phyloP scores from a whole-genome alignment of 64 coral and sea anemone genomes.

The Stichodactyla helianthus region DNA sequence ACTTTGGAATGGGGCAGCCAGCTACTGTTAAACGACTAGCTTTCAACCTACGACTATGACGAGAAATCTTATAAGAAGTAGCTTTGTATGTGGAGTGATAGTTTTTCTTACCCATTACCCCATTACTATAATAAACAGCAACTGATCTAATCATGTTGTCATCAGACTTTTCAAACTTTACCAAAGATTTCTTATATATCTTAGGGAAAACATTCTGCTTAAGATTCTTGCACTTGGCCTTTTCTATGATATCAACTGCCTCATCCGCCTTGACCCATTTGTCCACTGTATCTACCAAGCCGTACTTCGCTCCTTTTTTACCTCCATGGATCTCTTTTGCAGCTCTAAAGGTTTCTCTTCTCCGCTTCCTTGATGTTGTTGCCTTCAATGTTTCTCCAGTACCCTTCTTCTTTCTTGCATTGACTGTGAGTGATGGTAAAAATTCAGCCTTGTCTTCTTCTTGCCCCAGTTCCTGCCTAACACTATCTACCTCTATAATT shows the following conservation, averaged over 20 bases:
- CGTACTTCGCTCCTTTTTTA: neutral
- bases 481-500: neutral
- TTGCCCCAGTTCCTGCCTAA: neutral
- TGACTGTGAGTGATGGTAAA: constrained; percentile 5
- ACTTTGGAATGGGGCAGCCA: constrained; percentile 36
- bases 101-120: constrained; percentile 60
- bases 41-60: constrained; percentile 28
- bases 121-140: constrained; percentile 58
- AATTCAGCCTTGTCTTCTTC: neutral
- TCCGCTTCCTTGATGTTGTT: constrained; percentile 24
- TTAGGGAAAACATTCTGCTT: constrained; percentile 41
- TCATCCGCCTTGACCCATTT: constrained; percentile 11
- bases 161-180: constrained; percentile 29
- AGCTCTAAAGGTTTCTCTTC: constrained; percentile 9
- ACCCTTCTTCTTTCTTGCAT: constrained; percentile 13
- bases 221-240: constrained; percentile 41
- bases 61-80: constrained; percentile 32
- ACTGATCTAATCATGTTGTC: constrained; percentile 56
- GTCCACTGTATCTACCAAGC: constrained; percentile 14
- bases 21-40: constrained; percentile 26
- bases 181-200: constrained; percentile 27
- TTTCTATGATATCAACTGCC: constrained; percentile 6
- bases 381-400: neutral
- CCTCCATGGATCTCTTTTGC: constrained; percentile 23
- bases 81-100: constrained; percentile 38